Conservation (phyloP, 2,888 invertebrate genomes). For the Drosophila fulvimacula region DNA sequence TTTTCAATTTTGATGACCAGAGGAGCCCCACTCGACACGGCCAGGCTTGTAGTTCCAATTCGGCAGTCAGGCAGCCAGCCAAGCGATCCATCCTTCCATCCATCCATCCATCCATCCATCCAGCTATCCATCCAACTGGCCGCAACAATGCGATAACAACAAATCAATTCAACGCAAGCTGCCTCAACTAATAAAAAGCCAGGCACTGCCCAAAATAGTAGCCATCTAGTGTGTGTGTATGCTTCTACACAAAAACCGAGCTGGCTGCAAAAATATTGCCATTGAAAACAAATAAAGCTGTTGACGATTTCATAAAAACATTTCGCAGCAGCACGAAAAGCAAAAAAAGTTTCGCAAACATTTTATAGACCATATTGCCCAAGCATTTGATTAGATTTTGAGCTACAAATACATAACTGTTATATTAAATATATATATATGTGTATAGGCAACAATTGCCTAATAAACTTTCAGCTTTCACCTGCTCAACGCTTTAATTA, state of each 20-base stretch:
- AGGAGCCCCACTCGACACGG: conserved; percentile 2
- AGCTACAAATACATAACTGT: not conserved
- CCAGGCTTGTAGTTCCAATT: conserved; percentile 4
- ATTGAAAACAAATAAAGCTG: conserved; percentile 81
- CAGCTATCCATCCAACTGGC: conserved; percentile 60
- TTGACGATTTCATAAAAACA: conserved; percentile 77
- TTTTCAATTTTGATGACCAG: conserved; percentile 74
- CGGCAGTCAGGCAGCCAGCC: conserved; percentile 17
- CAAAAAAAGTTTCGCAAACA: conserved; percentile 50
- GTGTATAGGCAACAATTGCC: conserved; percentile 17
- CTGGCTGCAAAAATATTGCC: conserved; percentile 70
- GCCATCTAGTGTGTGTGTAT: conserved; percentile 50
- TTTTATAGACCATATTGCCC: conserved; percentile 63
- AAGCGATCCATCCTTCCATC: too few relatives aligned
- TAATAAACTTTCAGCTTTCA: conserved; percentile 39
- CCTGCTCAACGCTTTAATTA: conserved; percentile 48
- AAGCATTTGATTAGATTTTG: conserved; percentile 70
- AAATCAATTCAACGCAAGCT: conserved; percentile 80
- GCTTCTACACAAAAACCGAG: conserved; percentile 22
- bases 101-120: conserved; percentile 19
- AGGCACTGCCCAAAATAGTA: conserved; percentile 39
- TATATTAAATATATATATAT: not conserved
- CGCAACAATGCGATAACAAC: conserved; percentile 78
- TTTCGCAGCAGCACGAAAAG: conserved; percentile 14
- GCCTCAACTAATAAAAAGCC: conserved; percentile 77